A percentile compares a stretch with the other conserved stretches of the same genome.
Evolutionary conservation across 2,113 vertebrate species (phyloP).

Genomic region (Morphnarchus princeps): DNA sequence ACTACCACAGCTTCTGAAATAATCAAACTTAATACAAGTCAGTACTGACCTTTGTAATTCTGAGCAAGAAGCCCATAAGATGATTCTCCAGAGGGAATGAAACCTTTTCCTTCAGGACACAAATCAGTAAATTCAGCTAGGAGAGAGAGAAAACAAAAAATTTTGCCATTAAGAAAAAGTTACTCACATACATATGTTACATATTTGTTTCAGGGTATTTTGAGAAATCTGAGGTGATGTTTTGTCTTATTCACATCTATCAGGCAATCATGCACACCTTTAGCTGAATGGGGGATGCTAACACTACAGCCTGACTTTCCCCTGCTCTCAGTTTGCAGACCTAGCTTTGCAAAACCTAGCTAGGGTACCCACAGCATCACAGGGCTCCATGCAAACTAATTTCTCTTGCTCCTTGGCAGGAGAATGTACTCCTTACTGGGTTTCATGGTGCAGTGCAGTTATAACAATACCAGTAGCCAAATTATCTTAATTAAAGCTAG

Average conservation of each 20-base stretch:
- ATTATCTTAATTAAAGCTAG: conserved; percentile 34
- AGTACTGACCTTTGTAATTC: conserved; percentile 81
- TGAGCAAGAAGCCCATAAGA: conserved; percentile 69
- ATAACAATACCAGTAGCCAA: conserved; percentile 27
- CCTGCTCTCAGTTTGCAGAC: neutral
- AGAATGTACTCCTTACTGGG: neutral
- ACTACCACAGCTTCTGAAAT: neutral
- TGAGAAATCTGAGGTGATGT: neutral
- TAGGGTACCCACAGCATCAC: neutral
- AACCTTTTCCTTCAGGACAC: conserved; percentile 92
- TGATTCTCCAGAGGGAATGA: conserved; percentile 79
- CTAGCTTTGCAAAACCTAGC: neutral
- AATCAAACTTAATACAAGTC: neutral
- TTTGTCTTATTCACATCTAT: neutral
- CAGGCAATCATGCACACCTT: neutral
- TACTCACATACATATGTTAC: neutral
- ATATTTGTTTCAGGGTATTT: neutral
- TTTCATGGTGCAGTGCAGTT: neutral
- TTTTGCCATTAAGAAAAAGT: neutral
- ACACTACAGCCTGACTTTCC: neutral
- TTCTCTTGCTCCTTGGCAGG: neutral
- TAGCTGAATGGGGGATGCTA: neutral
- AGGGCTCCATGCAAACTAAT: neutral
- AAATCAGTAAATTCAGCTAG: conserved; percentile 90
- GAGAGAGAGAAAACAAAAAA: neutral